These are phyloP conservation scores for Dinoponera quadriceps DNA, from an alignment of 1,140 invertebrate species.

Conservation along the genomic window DNA sequence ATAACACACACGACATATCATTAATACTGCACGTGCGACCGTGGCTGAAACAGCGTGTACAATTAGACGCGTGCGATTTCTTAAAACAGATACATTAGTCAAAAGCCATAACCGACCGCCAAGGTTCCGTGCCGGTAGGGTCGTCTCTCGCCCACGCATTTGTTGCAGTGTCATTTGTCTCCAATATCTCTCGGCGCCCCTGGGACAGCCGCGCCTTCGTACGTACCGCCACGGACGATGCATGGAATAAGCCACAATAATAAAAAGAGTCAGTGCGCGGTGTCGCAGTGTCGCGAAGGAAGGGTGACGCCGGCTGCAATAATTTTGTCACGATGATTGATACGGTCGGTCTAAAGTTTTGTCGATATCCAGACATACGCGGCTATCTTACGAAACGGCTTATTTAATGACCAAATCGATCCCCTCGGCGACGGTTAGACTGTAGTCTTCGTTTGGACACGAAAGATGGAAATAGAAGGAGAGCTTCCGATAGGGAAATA, in stretches of 20 bases:
- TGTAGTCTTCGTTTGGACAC: neutral
- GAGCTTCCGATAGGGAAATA: neutral
- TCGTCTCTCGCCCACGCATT: slow-evolving; percentile 81
- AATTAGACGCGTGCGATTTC: slow-evolving; percentile 56
- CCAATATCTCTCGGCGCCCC: slow-evolving; percentile 81
- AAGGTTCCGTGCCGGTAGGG: slow-evolving; percentile 59
- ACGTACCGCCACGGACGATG: slow-evolving; percentile 76
- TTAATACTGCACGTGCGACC: slow-evolving; percentile 25
- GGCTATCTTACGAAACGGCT: slow-evolving; percentile 55
- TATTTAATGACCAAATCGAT: slow-evolving; percentile 51
- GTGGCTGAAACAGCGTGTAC: slow-evolving; percentile 2
- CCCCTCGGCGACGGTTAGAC: neutral
- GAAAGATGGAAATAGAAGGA: neutral
- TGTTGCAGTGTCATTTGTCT: slow-evolving; percentile 85
- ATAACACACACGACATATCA: neutral
- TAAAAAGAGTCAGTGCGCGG: slow-evolving; percentile 79
- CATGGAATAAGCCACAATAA: slow-evolving; percentile 83
- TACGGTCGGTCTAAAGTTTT: slow-evolving; percentile 58
- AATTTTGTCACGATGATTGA: slow-evolving; percentile 63
- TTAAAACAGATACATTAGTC: slow-evolving; percentile 61
- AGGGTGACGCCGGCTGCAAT: slow-evolving; percentile 60
- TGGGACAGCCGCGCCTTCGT: slow-evolving; percentile 65
- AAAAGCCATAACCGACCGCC: slow-evolving; percentile 50
- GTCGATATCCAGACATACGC: slow-evolving; percentile 47
- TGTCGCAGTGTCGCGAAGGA: slow-evolving; percentile 67